phyloP scores from a whole-genome alignment of 2,113 vertebrate species.

The Callipepla squamata region DNA sequence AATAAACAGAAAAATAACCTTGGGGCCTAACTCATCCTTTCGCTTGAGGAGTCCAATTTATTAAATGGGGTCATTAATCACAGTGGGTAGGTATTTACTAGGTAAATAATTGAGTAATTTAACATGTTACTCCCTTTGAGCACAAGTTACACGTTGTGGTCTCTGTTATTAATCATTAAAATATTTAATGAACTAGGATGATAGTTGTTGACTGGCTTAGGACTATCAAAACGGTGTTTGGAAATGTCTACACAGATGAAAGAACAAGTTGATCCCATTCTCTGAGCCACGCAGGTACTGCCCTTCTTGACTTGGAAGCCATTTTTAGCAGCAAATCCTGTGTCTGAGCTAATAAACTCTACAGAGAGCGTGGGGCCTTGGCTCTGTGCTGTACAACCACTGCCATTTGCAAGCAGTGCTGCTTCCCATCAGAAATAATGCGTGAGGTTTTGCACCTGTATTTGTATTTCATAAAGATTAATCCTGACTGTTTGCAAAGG shows the following conservation, averaged over 20 bases:
- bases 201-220: neutral
- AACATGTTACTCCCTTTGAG: neutral
- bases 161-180: neutral
- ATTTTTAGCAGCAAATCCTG: rapidly evolving
- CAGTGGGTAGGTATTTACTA: neutral
- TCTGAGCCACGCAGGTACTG: neutral
- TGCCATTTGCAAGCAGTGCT: neutral
- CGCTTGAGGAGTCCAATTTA: neutral
- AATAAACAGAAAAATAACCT: slow-evolving; percentile 3
- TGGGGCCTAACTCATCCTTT: neutral
- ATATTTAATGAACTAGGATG: neutral
- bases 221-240: neutral
- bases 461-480: neutral
- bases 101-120: slow-evolving; percentile 28
- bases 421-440: neutral
- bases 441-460: neutral
- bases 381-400: neutral
- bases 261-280: neutral
- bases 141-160: neutral
- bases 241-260: rapidly evolving
- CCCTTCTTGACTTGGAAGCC: neutral
- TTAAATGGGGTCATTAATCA: slow-evolving; percentile 6
- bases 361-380: neutral
- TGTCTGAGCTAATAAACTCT: neutral
- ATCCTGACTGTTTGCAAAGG: slow-evolving; percentile 22